Base-by-base conservation (phyloP, 2,888 invertebrate species). In the Caenorhabditis wallacei region DNA sequence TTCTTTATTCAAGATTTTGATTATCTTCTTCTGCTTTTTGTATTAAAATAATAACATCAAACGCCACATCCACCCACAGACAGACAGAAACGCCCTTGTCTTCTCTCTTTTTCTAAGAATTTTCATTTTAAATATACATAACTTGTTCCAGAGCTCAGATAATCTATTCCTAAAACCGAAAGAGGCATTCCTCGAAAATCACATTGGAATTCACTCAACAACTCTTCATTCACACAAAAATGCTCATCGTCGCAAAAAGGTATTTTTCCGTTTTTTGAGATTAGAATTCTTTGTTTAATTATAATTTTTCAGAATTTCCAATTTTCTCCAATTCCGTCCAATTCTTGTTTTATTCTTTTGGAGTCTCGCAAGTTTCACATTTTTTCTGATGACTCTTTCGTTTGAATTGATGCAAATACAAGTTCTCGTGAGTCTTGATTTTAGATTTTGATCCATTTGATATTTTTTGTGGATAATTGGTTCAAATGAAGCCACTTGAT, bases 271-370 rank as follows among this genome's bases (percentile, higher is more conserved):
- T 11, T 53, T 24, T 53, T 53, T 24, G 20, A 2, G 18, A 20
- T 48, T 48, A 20, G 40, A 56, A 43, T 24, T 56, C 8, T 30
- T 26, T 22, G 1, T 3, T 2, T 68, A 18, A 48, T 48, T 30
- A 26, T 8, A 43, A 61, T 7, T 40, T 63, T 78, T 30, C 78
- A 78, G 78, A 78, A 78, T 78, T 53, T 69, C 78, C 3, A 53
- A 78, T 20, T 78, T 78, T n/a, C 63, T 78, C 4, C 78, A 78
- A 59, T 69, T 69, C 46, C 78, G 78, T n/a, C 78, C 78, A 53
- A 53, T 78, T 18, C 63, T 69, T 3, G 53, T 78, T 5, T 40
- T 78, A 22, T 78, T 69, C 53, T 78, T 78, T 51, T 78, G 78
- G 78, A 68, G 61, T 13, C 56, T 78, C 11, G 56, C 69, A 10